Evolutionary conservation across 2,113 vertebrate genomes (phyloP), one percentile per base, ranked within the genome.

Genomic region (Alethe castanea): DNA sequence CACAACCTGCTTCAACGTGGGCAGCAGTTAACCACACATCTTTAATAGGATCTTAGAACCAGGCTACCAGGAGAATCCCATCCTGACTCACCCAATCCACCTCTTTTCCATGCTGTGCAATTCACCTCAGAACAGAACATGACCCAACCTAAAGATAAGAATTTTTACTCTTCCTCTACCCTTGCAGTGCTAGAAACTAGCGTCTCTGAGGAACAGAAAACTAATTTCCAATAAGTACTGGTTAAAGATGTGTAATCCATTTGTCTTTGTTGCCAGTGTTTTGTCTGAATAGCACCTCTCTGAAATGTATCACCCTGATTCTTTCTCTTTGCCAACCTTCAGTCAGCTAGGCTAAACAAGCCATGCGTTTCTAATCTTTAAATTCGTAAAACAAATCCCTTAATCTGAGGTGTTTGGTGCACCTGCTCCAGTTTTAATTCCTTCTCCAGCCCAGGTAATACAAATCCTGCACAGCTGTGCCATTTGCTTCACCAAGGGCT

Each of bases 381-480:
- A 10, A 57, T 56, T 42, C 17, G 19, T 38, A 47, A 60, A 80
- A 59, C 18, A 73, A 38, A 73, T 64, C 40, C 52, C 57, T 36
- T 76, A 40, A 76, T 89, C 77, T 59, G 72, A 76, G 44, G 12
- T 89, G 48, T 40, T 86, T 86, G 35, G 19, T 83, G 44, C 38
- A 54, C 5, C 16, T 57, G 8, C 48, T 88, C 16, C 38, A 89
- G 33, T 42, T 33, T 61, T 71, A 79, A 48, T 74, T 76, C 62
- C 44, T 54, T 25, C 33, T 67, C 64, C 19, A 54, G 36, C 64
- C 31, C 44, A 60, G 81, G 57, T 67, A 42, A 54, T 64, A 36
- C 1, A 18, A 64, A 45, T 38, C 7, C 2, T 31, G 29, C 33
- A 67, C 44, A 54, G 14, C 0, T 56, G 25, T 7, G 2, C 13